These are phyloP conservation scores for Troides aeacus DNA, from an alignment of 2,888 invertebrate species.

Conservation along the genomic window DNA sequence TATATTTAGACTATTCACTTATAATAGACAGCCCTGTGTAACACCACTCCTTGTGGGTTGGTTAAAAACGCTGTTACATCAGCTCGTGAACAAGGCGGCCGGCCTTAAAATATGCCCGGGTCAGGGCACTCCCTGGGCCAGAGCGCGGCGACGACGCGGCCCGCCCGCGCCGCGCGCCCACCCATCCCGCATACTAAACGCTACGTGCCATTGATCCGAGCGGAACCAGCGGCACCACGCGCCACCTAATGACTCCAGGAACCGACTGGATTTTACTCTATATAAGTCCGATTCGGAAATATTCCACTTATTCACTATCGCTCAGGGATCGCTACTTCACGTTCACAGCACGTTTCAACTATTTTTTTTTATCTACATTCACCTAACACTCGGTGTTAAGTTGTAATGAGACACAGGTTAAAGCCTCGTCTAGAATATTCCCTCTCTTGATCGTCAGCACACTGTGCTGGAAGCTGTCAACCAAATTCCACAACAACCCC, in stretches of 20 bases:
- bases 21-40: too few species aligned
- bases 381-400: too few species aligned
- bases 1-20: too few species aligned
- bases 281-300: neutral
- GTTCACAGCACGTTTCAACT: too few species aligned
- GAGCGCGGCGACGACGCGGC: conserved; percentile 9
- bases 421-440: too few species aligned
- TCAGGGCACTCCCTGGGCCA: conserved; percentile 11
- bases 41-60: too few species aligned
- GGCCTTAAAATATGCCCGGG: conserved; percentile 13
- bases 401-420: too few species aligned
- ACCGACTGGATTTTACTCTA: conserved; percentile 1
- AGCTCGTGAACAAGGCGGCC: neutral
- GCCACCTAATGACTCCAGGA: conserved; percentile 1
- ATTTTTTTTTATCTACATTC: too few species aligned
- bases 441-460: too few species aligned
- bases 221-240: conserved; percentile 7
- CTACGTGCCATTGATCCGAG: conserved; percentile 28
- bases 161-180: conserved; percentile 20
- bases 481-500: too few species aligned
- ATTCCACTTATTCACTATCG: neutral
- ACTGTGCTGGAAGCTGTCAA: too few species aligned
- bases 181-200: conserved; percentile 19
- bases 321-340: too few species aligned
- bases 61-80: neutral